Percentiles rank a stretch among this genome's conserved stretches.
phyloP scores from a whole-genome alignment of 2,797 vertebrate species.

The Onychomys arenicola region DNA sequence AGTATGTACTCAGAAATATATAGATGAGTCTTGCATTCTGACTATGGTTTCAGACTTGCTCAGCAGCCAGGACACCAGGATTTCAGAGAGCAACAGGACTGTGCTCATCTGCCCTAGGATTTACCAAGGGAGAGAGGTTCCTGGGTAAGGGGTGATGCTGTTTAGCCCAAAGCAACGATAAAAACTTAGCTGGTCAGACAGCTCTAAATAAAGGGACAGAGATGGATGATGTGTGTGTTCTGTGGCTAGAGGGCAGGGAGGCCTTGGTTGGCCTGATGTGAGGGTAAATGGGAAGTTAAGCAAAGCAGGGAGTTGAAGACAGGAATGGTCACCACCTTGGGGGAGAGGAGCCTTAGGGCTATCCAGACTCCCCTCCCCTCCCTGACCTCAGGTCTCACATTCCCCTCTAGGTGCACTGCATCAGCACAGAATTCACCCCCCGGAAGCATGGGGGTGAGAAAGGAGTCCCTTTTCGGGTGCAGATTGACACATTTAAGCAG shows the following conservation, averaged over 20 bases:
- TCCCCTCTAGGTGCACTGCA: constrained; percentile 94
- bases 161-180: not conserved
- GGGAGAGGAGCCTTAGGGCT: not conserved
- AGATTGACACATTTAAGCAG: constrained; percentile 95
- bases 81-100: not conserved
- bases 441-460: constrained; percentile 98
- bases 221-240: not conserved
- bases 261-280: not conserved
- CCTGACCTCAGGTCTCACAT: rapidly evolving
- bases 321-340: not conserved
- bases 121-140: not conserved
- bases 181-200: not conserved
- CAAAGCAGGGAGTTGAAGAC: not conserved
- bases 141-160: not conserved
- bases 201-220: not conserved
- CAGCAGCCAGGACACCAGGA: not conserved
- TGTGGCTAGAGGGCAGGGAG: not conserved
- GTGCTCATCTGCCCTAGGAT: not conserved
- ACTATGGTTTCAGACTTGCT: not conserved
- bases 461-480: constrained; percentile 96
- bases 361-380: not conserved
- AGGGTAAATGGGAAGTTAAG: not conserved
- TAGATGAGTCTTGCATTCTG: not conserved
- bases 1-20: not conserved
- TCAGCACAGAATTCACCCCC: constrained; percentile 98